phyloP scores from a whole-genome alignment of 2,888 invertebrate genomes.

The Clostera curtula region DNA sequence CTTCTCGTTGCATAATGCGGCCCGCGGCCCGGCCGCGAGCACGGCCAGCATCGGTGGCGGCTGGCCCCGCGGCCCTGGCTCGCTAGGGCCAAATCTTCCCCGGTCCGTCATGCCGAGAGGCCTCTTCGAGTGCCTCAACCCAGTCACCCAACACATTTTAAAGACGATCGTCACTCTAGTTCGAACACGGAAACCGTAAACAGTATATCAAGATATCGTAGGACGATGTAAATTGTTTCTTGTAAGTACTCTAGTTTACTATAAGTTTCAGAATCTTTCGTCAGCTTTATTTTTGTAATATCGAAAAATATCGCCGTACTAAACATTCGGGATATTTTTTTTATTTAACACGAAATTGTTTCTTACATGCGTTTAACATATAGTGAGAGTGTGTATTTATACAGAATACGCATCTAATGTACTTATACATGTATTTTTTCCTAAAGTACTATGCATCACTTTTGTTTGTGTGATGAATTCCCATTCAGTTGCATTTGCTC shows the following conservation, averaged over 20 bases:
- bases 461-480: too few species aligned
- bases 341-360: too few species aligned
- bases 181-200: constrained; percentile 23
- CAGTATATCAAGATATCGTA: constrained; percentile 37
- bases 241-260: too few species aligned
- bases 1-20: constrained; percentile 61
- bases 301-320: too few species aligned
- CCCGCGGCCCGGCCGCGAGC: constrained; percentile 43
- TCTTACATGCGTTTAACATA: too few species aligned
- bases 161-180: constrained; percentile 32
- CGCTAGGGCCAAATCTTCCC: constrained; percentile 48
- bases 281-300: too few species aligned
- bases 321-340: too few species aligned
- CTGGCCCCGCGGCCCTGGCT: constrained; percentile 17
- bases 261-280: too few species aligned
- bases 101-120: constrained; percentile 53
- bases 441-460: too few species aligned
- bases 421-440: too few species aligned
- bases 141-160: constrained; percentile 31
- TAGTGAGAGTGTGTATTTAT: too few species aligned
- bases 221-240: constrained; percentile 32
- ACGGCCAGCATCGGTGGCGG: constrained; percentile 31
- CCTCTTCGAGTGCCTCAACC: constrained; percentile 59
- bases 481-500: too few species aligned
- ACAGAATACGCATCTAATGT: background rate